A percentile compares a stretch with the other conserved stretches of the same genome.
phyloP scores from a whole-genome alignment of 2,888 invertebrate species.

The Laothoe populi region DNA sequence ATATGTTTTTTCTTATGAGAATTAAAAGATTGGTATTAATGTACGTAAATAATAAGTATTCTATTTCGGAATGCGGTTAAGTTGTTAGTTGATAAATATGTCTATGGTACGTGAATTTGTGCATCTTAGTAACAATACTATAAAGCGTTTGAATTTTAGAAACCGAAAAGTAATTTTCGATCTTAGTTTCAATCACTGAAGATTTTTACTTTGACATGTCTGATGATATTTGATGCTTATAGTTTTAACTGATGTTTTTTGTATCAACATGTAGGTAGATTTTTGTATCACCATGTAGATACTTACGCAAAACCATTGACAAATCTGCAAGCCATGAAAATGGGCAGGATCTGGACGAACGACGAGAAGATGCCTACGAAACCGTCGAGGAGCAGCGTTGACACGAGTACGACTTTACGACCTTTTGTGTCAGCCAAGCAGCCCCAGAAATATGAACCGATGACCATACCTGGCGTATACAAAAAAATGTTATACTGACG shows the following conservation, averaged over 20 bases:
- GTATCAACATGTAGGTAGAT: too few relatives aligned
- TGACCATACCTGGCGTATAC: conserved; percentile 87
- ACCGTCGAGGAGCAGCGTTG: conserved; percentile 90
- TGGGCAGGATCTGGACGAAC: conserved; percentile 88
- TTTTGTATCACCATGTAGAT: conserved; percentile 20
- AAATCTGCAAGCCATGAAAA: conserved; percentile 90
- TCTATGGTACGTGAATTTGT: too few relatives aligned
- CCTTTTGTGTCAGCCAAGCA: conserved; percentile 93
- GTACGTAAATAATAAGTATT: too few relatives aligned
- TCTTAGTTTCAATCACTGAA: too few relatives aligned
- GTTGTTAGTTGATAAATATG: too few relatives aligned
- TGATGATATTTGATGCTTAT: too few relatives aligned
- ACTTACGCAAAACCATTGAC: conserved; percentile 93
- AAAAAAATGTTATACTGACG: neutral
- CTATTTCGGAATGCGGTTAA: too few relatives aligned
- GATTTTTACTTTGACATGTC: too few relatives aligned
- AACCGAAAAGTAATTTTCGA: too few relatives aligned
- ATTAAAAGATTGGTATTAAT: conserved; percentile 27
- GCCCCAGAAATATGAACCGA: conserved; percentile 94
- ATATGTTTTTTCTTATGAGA: conserved; percentile 28
- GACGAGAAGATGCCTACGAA: conserved; percentile 89
- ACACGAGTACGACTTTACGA: conserved; percentile 89
- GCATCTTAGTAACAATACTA: too few relatives aligned
- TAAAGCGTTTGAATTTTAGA: too few relatives aligned
- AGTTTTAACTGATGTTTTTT: too few relatives aligned